These are phyloP conservation scores for Entomyzon cyanotis DNA, from an alignment of 2,113 vertebrate species.

Conservation along the genomic window DNA sequence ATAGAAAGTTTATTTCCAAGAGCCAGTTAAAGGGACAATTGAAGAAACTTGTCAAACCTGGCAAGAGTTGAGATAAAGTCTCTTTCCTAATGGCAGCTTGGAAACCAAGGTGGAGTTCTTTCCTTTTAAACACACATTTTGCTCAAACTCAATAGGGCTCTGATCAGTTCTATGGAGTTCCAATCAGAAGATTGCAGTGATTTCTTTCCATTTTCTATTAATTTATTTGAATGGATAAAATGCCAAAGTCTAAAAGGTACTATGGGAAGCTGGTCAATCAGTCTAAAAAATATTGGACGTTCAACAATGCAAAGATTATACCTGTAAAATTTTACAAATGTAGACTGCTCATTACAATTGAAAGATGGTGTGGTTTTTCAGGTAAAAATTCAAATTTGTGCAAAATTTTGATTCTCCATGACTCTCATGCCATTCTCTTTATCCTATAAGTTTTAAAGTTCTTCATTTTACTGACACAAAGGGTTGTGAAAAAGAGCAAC, in stretches of 20 bases:
- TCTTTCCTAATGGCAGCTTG: background rate
- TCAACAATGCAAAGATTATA: background rate
- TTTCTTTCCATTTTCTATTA: background rate
- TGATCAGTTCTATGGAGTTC: background rate
- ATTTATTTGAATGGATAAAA: background rate
- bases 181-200: fast-evolving
- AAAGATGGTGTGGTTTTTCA: fast-evolving
- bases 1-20: background rate
- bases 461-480: background rate
- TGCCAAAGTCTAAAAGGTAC: background rate
- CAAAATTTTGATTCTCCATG: background rate
- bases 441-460: background rate
- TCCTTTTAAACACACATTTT: background rate
- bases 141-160: background rate
- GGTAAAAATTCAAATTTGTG: background rate
- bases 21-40: background rate
- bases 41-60: background rate
- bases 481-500: background rate
- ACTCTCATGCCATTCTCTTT: background rate
- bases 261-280: background rate
- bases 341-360: background rate
- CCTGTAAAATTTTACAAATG: background rate
- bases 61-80: background rate
- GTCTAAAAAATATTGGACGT: background rate
- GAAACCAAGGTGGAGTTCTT: background rate